Evolutionary conservation across 2,797 vertebrate species (phyloP).

Genomic region (Microctenopoma stevenorrisi): DNA sequence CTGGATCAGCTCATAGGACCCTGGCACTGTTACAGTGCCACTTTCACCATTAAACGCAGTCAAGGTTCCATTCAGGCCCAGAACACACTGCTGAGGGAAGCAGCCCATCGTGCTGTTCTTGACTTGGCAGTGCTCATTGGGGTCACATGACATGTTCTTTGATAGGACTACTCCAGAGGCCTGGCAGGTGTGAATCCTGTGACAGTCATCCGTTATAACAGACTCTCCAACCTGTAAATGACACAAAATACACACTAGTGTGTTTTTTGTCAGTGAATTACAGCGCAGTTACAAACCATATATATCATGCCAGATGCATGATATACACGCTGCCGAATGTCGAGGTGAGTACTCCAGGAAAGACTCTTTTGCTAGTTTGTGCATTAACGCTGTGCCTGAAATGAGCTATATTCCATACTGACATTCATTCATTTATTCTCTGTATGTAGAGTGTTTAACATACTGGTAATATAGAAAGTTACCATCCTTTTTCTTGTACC

Average conservation of each 20-base stretch:
- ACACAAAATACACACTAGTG: background rate
- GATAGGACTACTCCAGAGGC: slow-evolving; percentile 50
- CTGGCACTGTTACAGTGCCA: slow-evolving; percentile 77
- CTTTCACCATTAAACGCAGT: slow-evolving; percentile 72
- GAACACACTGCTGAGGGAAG: slow-evolving; percentile 37
- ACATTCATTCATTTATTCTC: too few relatives aligned
- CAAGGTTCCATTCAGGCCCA: slow-evolving; percentile 69
- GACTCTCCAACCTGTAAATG: slow-evolving; percentile 51
- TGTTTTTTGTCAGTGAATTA: too few relatives aligned
- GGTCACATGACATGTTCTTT: slow-evolving; percentile 47
- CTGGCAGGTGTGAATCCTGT: slow-evolving; percentile 42
- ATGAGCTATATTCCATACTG: too few relatives aligned
- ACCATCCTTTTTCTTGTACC: too few relatives aligned
- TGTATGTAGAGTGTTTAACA: too few relatives aligned
- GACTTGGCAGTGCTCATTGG: slow-evolving; percentile 73
- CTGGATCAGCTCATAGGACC: slow-evolving; percentile 74
- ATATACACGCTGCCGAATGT: too few relatives aligned
- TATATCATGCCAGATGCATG: too few relatives aligned
- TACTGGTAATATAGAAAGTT: too few relatives aligned
- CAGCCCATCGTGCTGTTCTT: slow-evolving; percentile 73
- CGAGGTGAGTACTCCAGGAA: too few relatives aligned
- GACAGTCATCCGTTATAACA: slow-evolving; percentile 51
- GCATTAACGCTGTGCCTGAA: too few relatives aligned
- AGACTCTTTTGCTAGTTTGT: too few relatives aligned
- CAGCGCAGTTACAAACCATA: too few relatives aligned